Base-by-base conservation (phyloP, 2,888 invertebrate genomes). In the Patella depressa region DNA sequence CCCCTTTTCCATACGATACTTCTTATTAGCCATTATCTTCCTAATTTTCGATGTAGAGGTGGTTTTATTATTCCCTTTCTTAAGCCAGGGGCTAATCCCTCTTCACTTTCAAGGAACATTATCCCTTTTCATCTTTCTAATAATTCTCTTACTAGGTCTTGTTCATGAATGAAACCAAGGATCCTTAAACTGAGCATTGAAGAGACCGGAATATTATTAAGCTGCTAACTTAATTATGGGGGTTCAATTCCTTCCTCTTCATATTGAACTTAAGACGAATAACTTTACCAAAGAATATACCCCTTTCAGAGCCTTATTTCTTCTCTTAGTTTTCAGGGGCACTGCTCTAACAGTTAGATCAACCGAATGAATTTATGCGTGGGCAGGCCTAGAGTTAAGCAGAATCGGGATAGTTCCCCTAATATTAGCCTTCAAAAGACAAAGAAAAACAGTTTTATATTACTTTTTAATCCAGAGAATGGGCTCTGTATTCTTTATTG, bases 41-140 rank as follows among this genome's bases (percentile, higher is more conserved):
- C 91, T 95, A 93, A 94, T 95, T 92, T 95, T 95, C 93, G 95
- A 95, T 93, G 93, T 95, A 80, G 95, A 95, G 94, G 94, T 95
- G 92, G 93, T 94, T 0, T 84, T 95, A 89, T 92, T 95, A 89
- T 89, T 95, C 0, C 94, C 94, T 0, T 91, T 94, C 76, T 45
- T 77, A 15, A 15, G 19, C 0, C 54, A 65, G 2, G 55, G 74
- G 5, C 2, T 12, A 15, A 34, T 3, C 11, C 15, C 14, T 7
- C 34, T 74, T 70, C 45, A 70, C 54, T 24, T 71, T 12, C 17
- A 17, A 24, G 15, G 53, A 45, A 14, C 72, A n/a, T 3, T 74
- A 11, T 45, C 74, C 4, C n/a, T 71, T 65, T 45, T 75, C 34
- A 45, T n/a, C 0, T 77, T 79, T 72, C 29, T 79, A 24, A 54